Evolutionary conservation across 2,797 vertebrate species (phyloP), one percentile per base, ranked within the genome.

Genomic region (Menidia menidia): DNA sequence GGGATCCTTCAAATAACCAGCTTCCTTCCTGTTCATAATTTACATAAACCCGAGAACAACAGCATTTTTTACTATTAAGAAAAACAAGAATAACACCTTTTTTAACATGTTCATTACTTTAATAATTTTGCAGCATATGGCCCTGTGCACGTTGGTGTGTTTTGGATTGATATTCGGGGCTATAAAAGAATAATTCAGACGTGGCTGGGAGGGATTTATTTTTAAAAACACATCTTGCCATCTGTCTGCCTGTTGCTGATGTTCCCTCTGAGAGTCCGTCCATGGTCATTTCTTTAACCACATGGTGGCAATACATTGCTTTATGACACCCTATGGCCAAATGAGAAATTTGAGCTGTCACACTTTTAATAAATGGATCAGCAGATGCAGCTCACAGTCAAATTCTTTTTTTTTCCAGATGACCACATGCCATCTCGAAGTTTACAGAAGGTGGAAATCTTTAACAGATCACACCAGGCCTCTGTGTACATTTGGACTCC

Each of bases 291-390:
- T 66, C 3, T 69, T 69, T 31, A 32, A 81, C 80, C 87, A 88
- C 71, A 83, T 45, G 80, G 78, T 83, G 84, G 87, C 78, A 75
- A 64, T 57, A 48, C 76, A 32, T 53, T 77, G 64, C 75, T 68
- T 68, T 55, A 19, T 57, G 9, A 41, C 58, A 63, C n/a, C 32
- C 43, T 45, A 25, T 14, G n/a, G 48, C 47, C 32, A 55, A 50
- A 47, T 12, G 65, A 62, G 19, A 33, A 60, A 42, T 73, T 7
- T 10, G 41, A 77, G 68, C 6, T 31, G 18, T 71, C 58, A 58
- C 52, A 68, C 54, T 56, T 55, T 43, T 2, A 67, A 69, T 59
- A 79, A 75, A 53, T 80, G 39, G 2, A 44, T 15, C 44, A 44
- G 55, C 72, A 82, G 66, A 82, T 58, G 60, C 41, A 54, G n/a